Evolutionary conservation across 2,888 invertebrate genomes (phyloP), one percentile per base, ranked within the genome.

Genomic region (Machimus atricapillus): DNA sequence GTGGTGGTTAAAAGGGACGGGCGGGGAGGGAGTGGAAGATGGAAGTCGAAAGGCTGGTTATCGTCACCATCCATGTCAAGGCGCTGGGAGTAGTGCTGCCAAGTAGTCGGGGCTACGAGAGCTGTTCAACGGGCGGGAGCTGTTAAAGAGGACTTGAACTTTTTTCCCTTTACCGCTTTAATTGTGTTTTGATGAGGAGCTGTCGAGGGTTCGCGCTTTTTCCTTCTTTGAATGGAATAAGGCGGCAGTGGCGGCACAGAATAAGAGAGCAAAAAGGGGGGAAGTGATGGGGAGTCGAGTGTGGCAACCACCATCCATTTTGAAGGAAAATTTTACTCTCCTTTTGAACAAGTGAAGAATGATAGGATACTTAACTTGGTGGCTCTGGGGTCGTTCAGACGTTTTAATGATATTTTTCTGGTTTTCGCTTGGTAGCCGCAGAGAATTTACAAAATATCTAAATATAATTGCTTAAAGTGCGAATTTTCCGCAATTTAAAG

Each of bases 201-300:
- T 52, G 86, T 52, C 76, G 73, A 78, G 8, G 79, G 85, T 86
- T 56, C 83, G 52, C 52, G 85, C 23, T 73, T 85, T 73, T 86
- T 74, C 66, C 88, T 87, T 56, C 77, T 88, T 87, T 87, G 86
- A 86, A 19, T 77, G 37, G 77, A 19, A 37, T 37, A 77, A 37
- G 31, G 34, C 27, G 34, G 12, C 34, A 76, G 40, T 85, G 86
- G 78, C 83, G 88, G 85, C 16, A 86, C 86, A 86, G 87, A 77
- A 87, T 85, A 85, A 86, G 66, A 40, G 74, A 78, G 79, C 85
- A 78, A 73, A 27, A 52, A 23, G 40, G 74, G 73, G 40, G 85
- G 83, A 74, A 74, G 31, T 27, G 76, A 86, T 12, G 14, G 1
- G 43, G 14, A 86, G 37, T 37, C 9, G 73, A 87, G 83, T 19